These are phyloP conservation scores for Orbicella faveolata DNA, from an alignment of 64 coral and sea anemone genomes.

Conservation along the genomic window DNA sequence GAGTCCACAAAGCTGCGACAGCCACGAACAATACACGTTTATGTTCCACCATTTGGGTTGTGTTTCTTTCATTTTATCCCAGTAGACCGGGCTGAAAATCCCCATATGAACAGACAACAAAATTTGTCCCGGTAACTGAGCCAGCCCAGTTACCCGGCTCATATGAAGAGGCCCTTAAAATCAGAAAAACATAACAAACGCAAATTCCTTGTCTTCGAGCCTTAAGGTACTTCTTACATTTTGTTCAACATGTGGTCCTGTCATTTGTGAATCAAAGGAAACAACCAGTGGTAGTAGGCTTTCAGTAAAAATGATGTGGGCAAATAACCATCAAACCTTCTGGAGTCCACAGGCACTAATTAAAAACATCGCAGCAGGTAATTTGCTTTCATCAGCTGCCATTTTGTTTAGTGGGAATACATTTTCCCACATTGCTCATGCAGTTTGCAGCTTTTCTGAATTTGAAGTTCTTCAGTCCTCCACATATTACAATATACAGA, in stretches of 20 bases:
- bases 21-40: too few relatives aligned
- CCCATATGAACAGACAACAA: too few relatives aligned
- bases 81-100: too few relatives aligned
- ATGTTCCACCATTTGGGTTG: too few relatives aligned
- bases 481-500: conserved; percentile 60
- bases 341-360: conserved; percentile 47
- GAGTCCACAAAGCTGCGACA: too few relatives aligned
- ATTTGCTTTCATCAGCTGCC: conserved; percentile 52
- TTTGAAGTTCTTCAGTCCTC: conserved; percentile 32
- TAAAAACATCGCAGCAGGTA: conserved; percentile 19
- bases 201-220: not conserved
- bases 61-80: too few relatives aligned
- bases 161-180: too few relatives aligned
- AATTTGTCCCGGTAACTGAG: too few relatives aligned
- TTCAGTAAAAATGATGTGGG: conserved; percentile 1
- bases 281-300: conserved; percentile 29
- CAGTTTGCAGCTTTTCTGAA: conserved; percentile 47
- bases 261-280: not conserved
- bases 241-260: not conserved
- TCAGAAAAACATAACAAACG: not conserved
- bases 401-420: conserved; percentile 61
- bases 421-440: conserved; percentile 8
- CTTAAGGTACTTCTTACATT: not conserved
- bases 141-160: too few relatives aligned
- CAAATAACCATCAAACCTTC: conserved; percentile 22